phyloP scores from a whole-genome alignment of 2,797 vertebrate genomes.

The Erithacus rubecula region DNA sequence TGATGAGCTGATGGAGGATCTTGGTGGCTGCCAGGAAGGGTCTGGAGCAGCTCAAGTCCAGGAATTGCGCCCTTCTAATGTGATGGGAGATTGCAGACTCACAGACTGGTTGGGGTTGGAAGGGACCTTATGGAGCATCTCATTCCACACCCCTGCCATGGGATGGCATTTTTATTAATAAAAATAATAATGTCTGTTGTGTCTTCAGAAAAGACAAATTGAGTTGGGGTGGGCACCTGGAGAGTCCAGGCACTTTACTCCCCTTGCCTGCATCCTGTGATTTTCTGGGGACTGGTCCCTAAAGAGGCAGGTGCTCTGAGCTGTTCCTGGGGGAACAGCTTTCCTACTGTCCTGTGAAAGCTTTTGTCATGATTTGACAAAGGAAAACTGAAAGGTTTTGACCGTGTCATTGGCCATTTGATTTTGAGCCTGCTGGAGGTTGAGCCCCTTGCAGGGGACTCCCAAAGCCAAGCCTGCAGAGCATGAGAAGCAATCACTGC shows the following conservation, averaged over 20 bases:
- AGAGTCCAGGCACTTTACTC: background rate
- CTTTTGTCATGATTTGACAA: background rate
- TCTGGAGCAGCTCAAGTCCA: background rate
- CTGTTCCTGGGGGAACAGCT: background rate
- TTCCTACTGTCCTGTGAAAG: background rate
- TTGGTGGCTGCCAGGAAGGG: background rate
- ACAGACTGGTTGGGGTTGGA: background rate
- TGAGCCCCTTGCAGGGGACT: background rate
- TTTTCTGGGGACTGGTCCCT: background rate
- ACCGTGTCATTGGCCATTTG: background rate
- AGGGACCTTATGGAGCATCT: background rate
- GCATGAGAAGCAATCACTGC: accelerated
- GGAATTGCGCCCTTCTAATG: background rate
- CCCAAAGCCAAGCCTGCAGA: background rate
- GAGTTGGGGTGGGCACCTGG: background rate
- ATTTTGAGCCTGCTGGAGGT: background rate
- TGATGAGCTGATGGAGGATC: background rate
- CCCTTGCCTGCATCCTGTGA: no score
- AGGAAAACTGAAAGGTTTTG: background rate
- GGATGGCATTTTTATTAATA: no score
- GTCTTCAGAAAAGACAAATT: background rate
- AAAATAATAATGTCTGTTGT: background rate
- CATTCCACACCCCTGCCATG: background rate
- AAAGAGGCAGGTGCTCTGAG: background rate
- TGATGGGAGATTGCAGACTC: background rate